A percentile compares a stretch with the other conserved stretches of the same genome.
Conservation (phyloP, 2,797 vertebrate species). For the Spinus olivaceus region DNA sequence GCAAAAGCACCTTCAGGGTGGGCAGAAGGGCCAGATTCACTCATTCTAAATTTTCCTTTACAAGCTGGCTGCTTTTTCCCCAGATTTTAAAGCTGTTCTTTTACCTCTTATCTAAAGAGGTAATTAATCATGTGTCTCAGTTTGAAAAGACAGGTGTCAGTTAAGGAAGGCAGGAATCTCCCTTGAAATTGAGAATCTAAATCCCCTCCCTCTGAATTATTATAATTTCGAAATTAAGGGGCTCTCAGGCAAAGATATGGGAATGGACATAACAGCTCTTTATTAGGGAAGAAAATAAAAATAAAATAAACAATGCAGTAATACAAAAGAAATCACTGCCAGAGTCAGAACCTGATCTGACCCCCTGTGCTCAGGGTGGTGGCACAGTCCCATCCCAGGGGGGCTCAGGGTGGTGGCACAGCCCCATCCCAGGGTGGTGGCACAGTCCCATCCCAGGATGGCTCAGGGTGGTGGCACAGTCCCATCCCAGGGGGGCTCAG, state of each 20-base stretch:
- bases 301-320: not conserved
- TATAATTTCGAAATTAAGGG: not conserved
- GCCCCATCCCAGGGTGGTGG: not conserved
- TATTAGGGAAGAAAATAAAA: not conserved
- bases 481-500: no score
- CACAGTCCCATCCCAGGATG: not conserved
- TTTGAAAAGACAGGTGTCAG: not conserved
- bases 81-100: not conserved
- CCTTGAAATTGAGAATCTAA: not conserved
- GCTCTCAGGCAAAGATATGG: not conserved
- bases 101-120: not conserved
- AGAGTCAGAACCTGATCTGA: fast-evolving
- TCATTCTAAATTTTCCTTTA: not conserved
- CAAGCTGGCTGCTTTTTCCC: not conserved
- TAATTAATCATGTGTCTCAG: not conserved
- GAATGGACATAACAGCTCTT: not conserved
- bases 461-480: no score
- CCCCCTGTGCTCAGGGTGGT: not conserved
- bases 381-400: not conserved
- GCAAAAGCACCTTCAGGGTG: not conserved
- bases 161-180: not conserved
- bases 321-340: not conserved
- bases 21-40: not conserved
- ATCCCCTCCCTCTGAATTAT: not conserved
- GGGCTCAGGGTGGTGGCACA: no score